Evolutionary conservation across 2,797 vertebrate species (phyloP).

Genomic region (Eremophila alpestris): DNA sequence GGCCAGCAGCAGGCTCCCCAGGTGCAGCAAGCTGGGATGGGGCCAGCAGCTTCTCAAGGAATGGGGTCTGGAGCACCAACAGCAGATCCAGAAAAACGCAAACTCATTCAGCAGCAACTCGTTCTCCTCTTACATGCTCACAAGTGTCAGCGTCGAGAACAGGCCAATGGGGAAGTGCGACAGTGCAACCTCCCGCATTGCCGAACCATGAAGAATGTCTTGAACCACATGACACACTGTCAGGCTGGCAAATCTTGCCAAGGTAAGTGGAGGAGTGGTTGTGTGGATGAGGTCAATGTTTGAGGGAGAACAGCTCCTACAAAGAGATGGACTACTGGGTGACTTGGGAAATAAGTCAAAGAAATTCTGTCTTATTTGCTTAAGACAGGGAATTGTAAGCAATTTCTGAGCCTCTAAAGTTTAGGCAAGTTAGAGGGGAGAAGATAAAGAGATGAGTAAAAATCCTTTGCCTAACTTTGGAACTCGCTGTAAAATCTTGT

Average conservation of each 20-base stretch:
- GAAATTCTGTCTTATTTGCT: background rate
- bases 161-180: slow-evolving; percentile 93
- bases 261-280: slow-evolving; percentile 78
- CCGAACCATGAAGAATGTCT: slow-evolving; percentile 98
- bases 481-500: background rate
- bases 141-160: slow-evolving; percentile 96
- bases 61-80: slow-evolving; percentile 90
- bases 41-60: slow-evolving; percentile 80
- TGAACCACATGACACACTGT: slow-evolving; percentile 99
- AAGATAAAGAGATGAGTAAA: background rate
- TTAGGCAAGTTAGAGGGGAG: background rate
- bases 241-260: slow-evolving; percentile 99
- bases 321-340: background rate
- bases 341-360: background rate
- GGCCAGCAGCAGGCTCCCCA: slow-evolving; percentile 86
- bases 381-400: background rate
- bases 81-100: slow-evolving; percentile 96
- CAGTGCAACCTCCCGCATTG: slow-evolving; percentile 97
- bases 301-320: background rate
- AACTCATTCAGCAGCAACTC: slow-evolving; percentile 97
- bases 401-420: background rate
- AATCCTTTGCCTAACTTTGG: background rate
- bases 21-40: slow-evolving; percentile 83
- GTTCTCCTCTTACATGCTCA: slow-evolving; percentile 95
- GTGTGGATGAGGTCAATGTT: background rate